Evolutionary conservation across 2,113 vertebrate species (phyloP), one percentile per base, ranked within the genome.

Genomic region (Calyptomena viridis): DNA sequence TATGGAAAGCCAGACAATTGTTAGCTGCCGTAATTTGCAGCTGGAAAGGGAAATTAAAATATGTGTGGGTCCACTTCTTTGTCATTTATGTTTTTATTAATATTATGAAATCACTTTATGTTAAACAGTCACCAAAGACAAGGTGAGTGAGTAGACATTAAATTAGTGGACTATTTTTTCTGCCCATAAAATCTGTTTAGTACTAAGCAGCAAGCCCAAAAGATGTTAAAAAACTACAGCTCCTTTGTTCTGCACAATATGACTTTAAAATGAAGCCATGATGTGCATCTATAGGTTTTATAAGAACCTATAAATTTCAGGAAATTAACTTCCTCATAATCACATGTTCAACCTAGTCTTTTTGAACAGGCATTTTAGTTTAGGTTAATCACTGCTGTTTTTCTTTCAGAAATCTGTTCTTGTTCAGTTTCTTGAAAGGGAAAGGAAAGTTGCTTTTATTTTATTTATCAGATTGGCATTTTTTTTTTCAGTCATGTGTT

Each of bases 281-380:
- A 94, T 76, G 39, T 88, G 86, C 89, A 96, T 91, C 93, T 96
- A 67, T 87, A 68, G 72, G 76, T 94, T 97, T 97, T 97, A 95
- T 73, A 95, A 46, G 92, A n/a, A 39, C 64, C 84, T 76, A 76
- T 96, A 96, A 97, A 97, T 97, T 91, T 80, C 93, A 93, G 95
- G 93, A 97, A 97, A 97, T 97, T 97, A 97, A 93, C 79, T 95
- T 84, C 60, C 63, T 87, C 47, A 15, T 96, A 79, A 95, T 93
- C 39, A 56, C 20, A 16, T 84, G 72, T 87, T 93, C 35, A 59
- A 53, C 77, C 62, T 50, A 85, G 58, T 18, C 50, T 83, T 91
- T 87, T 69, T 82, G 80, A 91, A 78, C 60, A 60, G 89, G 75
- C 53, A 4, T 84, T 74, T 86, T 94, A 68, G 79, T 96, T 93